Conservation (phyloP, 2,113 vertebrate species). For the Hipposideros armiger region DNA sequence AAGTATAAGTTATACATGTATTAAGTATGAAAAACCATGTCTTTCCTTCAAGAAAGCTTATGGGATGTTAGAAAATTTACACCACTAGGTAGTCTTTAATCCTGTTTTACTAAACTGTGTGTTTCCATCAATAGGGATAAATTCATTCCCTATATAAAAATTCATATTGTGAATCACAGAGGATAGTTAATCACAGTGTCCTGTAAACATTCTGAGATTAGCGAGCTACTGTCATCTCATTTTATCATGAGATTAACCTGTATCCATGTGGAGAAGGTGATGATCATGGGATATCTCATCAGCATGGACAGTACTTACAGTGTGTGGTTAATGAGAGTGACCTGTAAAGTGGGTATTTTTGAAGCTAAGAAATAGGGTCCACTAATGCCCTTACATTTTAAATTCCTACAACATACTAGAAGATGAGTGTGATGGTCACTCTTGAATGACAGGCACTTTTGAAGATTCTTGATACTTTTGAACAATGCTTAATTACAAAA, state of each 20-base stretch:
- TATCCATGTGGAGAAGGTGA: neutral
- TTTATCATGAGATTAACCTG: neutral
- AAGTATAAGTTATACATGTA: neutral
- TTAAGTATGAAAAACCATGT: neutral
- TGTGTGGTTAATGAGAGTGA: neutral
- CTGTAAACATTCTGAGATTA: neutral
- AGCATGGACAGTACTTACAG: neutral
- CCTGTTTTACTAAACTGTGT: neutral
- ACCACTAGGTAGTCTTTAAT: neutral
- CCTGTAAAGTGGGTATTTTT: neutral
- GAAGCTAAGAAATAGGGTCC: neutral
- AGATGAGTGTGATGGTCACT: neutral
- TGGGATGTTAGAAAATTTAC: neutral
- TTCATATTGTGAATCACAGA: neutral
- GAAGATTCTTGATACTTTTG: neutral
- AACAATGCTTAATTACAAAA: neutral
- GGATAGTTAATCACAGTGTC: neutral
- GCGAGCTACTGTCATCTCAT: neutral
- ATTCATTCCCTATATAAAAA: neutral
- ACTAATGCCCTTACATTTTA: neutral
- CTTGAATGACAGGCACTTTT: neutral
- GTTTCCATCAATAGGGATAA: neutral
- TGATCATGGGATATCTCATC: neutral
- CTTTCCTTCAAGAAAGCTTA: constrained; percentile 2
- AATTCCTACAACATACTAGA: neutral